Base-by-base conservation (phyloP, 2,797 vertebrate species). In the Varecia variegata region DNA sequence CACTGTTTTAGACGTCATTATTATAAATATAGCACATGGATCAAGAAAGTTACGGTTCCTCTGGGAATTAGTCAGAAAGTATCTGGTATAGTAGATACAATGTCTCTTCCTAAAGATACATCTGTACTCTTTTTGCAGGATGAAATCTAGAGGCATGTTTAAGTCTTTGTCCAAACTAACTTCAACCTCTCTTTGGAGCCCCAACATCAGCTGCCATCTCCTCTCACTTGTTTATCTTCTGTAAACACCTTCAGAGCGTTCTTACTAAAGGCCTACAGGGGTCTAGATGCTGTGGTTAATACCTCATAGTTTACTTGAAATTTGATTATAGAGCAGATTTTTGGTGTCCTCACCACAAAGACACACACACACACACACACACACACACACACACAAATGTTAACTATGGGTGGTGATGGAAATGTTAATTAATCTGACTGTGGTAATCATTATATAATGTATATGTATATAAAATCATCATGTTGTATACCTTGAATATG, bases 11-110 rank as follows among this genome's bases (percentile, higher is more conserved):
- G 13, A n/a, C 11, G 88, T 91, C n/a, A 73, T 87, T 73, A 73
- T 77, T 95, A 62, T 95, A 95, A 95, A 88, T 50, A 93, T 6
- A 95, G 12, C 47, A 93, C 54, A 79, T 7, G 91, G 27, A 73
- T 85, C 43, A 88, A 45, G n/a, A 90, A 67, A 17, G 5, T 83
- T 65, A 50, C 9, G 68, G 12, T 79, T 15, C 85, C 60, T 67
- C 32, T 91, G 43, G 56, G 5, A 73, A 62, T 56, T 85, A 54
- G 35, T 91, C 13, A 52, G 40, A 85, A 12, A 90, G 10, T 77
- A 85, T 62, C 25, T 71, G 5, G 5, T 30, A 58, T 58, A 47
- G 2, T 40, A 93, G 4, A 4, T 50, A 62, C 1, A 81, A 12
- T 58, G 10, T 74, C 95, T 94, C n/a, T 5, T 38, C 54, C 56